phyloP scores from a whole-genome alignment of 2,888 invertebrate genomes.

The Macrosoma leucophasiata region DNA sequence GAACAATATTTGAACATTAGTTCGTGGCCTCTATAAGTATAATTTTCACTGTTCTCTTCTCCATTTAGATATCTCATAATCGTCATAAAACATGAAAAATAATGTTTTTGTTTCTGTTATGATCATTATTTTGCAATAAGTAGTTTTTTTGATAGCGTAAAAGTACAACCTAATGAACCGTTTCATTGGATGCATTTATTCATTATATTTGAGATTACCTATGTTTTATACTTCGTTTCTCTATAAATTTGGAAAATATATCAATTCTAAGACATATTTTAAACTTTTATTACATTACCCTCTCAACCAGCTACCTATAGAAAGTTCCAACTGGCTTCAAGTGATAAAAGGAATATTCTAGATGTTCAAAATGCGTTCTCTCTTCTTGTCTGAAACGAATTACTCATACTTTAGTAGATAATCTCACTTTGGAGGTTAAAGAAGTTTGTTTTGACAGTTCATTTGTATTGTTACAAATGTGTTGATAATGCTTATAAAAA shows the following conservation, averaged over 20 bases:
- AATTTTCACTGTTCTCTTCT: constrained; percentile 52
- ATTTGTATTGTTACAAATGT: constrained; percentile 20
- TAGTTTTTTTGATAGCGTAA: constrained; percentile 9
- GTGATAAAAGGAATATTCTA: constrained; percentile 61
- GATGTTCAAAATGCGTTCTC: constrained; percentile 34
- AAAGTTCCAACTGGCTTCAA: too few species aligned
- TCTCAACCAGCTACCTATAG: constrained; percentile 6
- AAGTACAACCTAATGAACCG: constrained; percentile 6
- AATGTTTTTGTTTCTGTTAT: constrained; percentile 11
- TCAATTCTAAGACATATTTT: constrained; percentile 15
- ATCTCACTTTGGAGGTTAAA: neutral
- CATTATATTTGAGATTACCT: neutral
- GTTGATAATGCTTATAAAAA: too few species aligned
- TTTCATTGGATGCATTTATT: constrained; percentile 8
- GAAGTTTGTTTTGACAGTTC: constrained; percentile 11
- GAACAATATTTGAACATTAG: constrained; percentile 45
- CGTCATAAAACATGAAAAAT: neutral
- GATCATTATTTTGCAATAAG: constrained; percentile 9
- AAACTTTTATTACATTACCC: constrained; percentile 27
- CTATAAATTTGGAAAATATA: constrained; percentile 19
- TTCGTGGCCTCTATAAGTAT: constrained; percentile 62
- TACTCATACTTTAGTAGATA: too few species aligned
- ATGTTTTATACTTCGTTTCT: constrained; percentile 8
- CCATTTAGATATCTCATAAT: constrained; percentile 12
- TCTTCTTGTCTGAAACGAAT: too few species aligned